Evolutionary conservation across 2,113 vertebrate genomes (phyloP), one percentile per base, ranked within the genome.

Genomic region (Verasper variegatus): DNA sequence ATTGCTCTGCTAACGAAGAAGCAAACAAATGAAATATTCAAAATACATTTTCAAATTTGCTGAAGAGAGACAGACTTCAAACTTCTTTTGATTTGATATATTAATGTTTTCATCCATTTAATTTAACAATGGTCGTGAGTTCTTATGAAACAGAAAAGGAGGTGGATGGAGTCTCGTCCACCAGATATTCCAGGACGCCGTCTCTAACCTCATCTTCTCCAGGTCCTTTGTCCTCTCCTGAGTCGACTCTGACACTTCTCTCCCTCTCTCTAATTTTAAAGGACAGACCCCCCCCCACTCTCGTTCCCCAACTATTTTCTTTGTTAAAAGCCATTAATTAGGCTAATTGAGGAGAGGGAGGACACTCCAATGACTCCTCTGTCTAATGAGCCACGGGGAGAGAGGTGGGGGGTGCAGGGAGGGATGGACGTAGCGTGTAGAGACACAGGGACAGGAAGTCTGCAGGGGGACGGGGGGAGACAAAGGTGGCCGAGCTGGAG

Each of bases 321-420:
- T 89, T 86, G 83, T 91, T 89, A 88, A 92, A 89, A 84, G 88
- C 68, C 78, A 83, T 82, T 92, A 93, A 94, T 93, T 92, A 92
- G 91, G 89, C 87, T 93, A 93, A 94, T 92, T 93, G 88, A 83
- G 63, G 88, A 91, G 86, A 73, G 81, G 86, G 85, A 80, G 89
- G 91, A 88, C 89, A 89, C 79, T 89, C 81, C 82, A 81, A 73
- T 89, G 87, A 89, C 80, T 92, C 61, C 71, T 81, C 71, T 51
- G 68, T 56, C 81, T 92, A 94, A 92, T 91, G 83, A 91, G 79
- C 74, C 78, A 86, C 54, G 21, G 76, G 82, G 58, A 73, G 66
- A 58, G 15, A 40, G 35, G 35, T 10, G 8, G 35, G 35, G 35
- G 35, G 7, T 42, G 24, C 27, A 6, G 56, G 31, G 27, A 31